phyloP scores from a whole-genome alignment of 2,113 vertebrate genomes.

The Neodon shergylaensis region DNA sequence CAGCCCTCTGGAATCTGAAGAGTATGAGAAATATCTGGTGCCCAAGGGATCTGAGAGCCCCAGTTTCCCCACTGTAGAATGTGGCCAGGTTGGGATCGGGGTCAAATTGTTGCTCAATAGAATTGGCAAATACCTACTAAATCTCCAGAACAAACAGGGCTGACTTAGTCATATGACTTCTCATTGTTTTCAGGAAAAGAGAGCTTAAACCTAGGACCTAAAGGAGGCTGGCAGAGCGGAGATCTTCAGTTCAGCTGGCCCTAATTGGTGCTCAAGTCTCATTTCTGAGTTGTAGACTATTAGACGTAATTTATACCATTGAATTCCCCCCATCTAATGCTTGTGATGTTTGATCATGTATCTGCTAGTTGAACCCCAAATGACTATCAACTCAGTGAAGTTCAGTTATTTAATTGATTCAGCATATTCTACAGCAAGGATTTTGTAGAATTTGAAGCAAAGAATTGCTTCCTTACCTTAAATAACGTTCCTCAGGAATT shows the following conservation, averaged over 20 bases:
- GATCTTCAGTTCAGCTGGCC: not conserved
- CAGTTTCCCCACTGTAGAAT: not conserved
- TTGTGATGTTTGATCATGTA: not conserved
- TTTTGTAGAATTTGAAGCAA: not conserved
- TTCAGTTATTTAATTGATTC: not conserved
- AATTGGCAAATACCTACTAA: not conserved
- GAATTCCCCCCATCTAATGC: not conserved
- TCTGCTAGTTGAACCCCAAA: not conserved
- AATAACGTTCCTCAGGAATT: not conserved
- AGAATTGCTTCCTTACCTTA: not conserved
- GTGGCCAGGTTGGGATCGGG: not conserved
- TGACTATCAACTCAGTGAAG: not conserved
- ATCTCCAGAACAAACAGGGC: not conserved
- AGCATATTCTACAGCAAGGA: not conserved
- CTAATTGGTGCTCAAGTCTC: conserved; percentile 3
- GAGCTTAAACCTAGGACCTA: not conserved
- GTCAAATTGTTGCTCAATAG: not conserved
- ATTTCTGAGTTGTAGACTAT: not conserved
- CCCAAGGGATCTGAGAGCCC: not conserved
- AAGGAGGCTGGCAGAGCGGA: not conserved
- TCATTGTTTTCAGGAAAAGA: conserved; percentile 6
- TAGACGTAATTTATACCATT: not conserved
- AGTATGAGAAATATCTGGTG: not conserved
- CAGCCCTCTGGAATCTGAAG: not conserved
- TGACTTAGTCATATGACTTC: not conserved